These are phyloP conservation scores for Timandra comae DNA, from an alignment of 2,888 invertebrate species.

Conservation along the genomic window DNA sequence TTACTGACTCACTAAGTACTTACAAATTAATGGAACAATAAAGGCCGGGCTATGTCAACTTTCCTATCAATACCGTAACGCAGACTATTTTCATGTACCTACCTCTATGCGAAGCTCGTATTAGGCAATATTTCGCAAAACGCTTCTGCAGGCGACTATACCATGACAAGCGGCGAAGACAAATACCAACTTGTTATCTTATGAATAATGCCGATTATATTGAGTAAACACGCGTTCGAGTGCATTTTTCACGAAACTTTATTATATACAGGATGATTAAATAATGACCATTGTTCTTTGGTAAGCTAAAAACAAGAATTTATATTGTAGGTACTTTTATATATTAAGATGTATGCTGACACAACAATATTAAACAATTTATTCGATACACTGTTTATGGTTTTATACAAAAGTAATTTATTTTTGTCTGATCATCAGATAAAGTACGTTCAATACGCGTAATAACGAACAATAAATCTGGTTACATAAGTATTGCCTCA, in stretches of 20 bases:
- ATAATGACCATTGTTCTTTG: constrained; percentile 6
- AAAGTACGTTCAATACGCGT: constrained; percentile 19
- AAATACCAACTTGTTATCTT: constrained; percentile 70
- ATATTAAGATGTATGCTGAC: no score
- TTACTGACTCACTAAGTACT: no score
- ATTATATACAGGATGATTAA: constrained; percentile 53
- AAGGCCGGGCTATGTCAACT: constrained; percentile 35
- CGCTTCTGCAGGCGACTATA: constrained; percentile 62
- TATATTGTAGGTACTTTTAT: no score
- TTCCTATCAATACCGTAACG: constrained; percentile 39
- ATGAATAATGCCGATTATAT: constrained; percentile 76
- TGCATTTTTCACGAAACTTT: constrained; percentile 67
- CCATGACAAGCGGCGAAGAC: constrained; percentile 66
- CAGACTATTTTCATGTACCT: constrained; percentile 30
- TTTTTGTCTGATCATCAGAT: constrained; percentile 19
- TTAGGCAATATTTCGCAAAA: constrained; percentile 69
- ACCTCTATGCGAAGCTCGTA: constrained; percentile 38
- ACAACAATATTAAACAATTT: no score
- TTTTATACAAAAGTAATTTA: constrained; percentile 23
- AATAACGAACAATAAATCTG: constrained; percentile 19
- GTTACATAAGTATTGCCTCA: constrained; percentile 22
- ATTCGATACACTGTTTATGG: no score
- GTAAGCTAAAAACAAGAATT: not conserved
- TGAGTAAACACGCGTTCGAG: constrained; percentile 61
- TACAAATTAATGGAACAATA: constrained; percentile 17